phyloP scores from a whole-genome alignment of 2,888 invertebrate species.

The Spatulosminthurus flaviceps region DNA sequence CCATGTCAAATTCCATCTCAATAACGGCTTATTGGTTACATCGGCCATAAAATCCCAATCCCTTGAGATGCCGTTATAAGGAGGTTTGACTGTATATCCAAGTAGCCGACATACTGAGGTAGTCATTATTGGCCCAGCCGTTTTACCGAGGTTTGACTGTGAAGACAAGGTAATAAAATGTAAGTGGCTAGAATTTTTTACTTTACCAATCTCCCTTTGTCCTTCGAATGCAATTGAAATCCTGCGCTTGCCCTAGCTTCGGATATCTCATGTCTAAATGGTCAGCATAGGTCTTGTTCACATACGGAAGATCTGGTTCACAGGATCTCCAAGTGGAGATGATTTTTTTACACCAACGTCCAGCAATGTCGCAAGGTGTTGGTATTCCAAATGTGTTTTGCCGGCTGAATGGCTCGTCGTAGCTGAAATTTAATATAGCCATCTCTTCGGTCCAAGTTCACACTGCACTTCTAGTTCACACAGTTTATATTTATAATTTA shows the following conservation, averaged over 20 bases:
- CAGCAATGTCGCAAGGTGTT: conserved; percentile 59
- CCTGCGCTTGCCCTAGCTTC: conserved; percentile 56
- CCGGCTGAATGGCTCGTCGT: conserved; percentile 51
- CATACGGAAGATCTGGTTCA: conserved; percentile 53
- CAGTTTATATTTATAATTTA: too few species aligned
- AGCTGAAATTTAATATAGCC: conserved; percentile 38
- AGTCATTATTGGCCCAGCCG: too few species aligned
- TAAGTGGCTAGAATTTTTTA: not conserved
- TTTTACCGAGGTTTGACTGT: too few species aligned
- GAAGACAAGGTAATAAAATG: too few species aligned
- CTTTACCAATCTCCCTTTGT: conserved; percentile 42
- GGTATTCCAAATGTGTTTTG: conserved; percentile 57
- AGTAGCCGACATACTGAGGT: too few species aligned
- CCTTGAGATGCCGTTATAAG: too few species aligned
- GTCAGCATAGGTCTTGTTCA: conserved; percentile 59
- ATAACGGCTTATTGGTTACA: too few species aligned
- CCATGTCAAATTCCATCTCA: too few species aligned
- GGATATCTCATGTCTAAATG: conserved; percentile 59
- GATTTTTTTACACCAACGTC: conserved; percentile 55
- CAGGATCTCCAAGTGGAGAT: conserved; percentile 58
- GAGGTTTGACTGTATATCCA: too few species aligned
- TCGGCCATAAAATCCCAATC: too few species aligned
- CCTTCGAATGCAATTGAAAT: conserved; percentile 51
- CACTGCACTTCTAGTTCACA: conserved; percentile 24
- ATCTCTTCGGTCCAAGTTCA: not conserved